Evolutionary conservation across 2,888 invertebrate genomes (phyloP), one percentile per base, ranked within the genome.

Genomic region (Spicauda simplicius): DNA sequence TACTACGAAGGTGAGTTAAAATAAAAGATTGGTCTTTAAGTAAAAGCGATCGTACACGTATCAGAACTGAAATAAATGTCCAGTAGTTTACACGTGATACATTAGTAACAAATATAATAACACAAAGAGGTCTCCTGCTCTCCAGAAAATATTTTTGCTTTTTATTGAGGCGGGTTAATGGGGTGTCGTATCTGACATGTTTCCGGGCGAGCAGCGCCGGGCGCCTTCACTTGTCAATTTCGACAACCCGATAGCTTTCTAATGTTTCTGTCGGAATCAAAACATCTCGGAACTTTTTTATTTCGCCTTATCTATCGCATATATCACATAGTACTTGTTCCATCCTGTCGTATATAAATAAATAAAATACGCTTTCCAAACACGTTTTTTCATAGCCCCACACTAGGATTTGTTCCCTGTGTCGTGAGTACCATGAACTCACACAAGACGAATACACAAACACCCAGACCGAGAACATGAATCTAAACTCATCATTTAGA

Each of bases 91-190:
- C 33, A 33, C 33, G 10, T 33, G 6, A 33, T 33, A 33, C 33
- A 33, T 8, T 10, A 6, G 4, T 16, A 16, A 48, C n/a, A 48
- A 16, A 48, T 48, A 48, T 48, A 7, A 48, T 5, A 16, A 48
- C 5, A 48, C 16, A 48, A 48, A 16, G 16, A 16, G 16, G 16
- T 16, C 48, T 8, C 48, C 48, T 48, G 4, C 63, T 14, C 20
- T 25, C 25, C 54, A 37, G 54, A 53, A 56, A 56, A 56, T 56
- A 25, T 48, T 64, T 53, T 63, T 50, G n/a, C 30, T 14, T 56
- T 33, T 16, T 64, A 57, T 57, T 57, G 57, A 57, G 50, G 33
- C 55, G 57, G 57, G 64, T 57, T 37, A 63, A 56, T 64, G 64
- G 33, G 5, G 19, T 33, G 59, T 19, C 56, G 50, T 50, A 56